Conservation (phyloP, 2,113 vertebrate species). For the Salvelinus alpinus region DNA sequence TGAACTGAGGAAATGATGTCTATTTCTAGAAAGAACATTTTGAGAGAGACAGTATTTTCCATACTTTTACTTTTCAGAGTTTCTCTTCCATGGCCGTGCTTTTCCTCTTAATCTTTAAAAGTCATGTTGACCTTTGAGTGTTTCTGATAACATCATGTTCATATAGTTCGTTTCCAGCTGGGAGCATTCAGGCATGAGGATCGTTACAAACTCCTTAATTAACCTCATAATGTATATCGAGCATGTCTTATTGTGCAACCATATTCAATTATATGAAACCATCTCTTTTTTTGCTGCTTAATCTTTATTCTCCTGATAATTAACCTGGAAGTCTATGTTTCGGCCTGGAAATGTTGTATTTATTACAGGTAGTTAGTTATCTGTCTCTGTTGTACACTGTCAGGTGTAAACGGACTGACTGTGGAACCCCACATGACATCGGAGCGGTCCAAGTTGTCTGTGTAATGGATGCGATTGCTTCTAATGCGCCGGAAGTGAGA, state of each 20-base stretch:
- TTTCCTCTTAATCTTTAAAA: too few species aligned
- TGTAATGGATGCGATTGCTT: slow-evolving; percentile 19
- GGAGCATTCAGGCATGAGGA: too few species aligned
- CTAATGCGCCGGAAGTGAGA: slow-evolving; percentile 26
- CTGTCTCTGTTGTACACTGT: background rate
- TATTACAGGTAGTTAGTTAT: background rate
- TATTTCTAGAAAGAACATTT: background rate
- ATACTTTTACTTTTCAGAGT: too few species aligned
- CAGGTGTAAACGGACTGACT: background rate
- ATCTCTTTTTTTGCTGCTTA: background rate
- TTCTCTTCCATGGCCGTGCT: too few species aligned
- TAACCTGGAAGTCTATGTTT: background rate
- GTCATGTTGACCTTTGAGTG: too few species aligned
- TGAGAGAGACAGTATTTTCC: too few species aligned
- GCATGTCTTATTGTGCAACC: too few species aligned
- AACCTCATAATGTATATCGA: too few species aligned
- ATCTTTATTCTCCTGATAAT: background rate
- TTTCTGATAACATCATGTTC: too few species aligned
- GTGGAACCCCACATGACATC: background rate
- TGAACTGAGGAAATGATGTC: background rate
- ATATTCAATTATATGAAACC: background rate
- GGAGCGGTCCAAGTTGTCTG: background rate
- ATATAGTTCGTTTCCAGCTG: too few species aligned
- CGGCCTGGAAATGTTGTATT: slow-evolving; percentile 6
- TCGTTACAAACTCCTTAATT: too few species aligned